Evolutionary conservation across 2,888 invertebrate species (phyloP), one percentile per base, ranked within the genome.

Genomic region (Drosophila testacea): DNA sequence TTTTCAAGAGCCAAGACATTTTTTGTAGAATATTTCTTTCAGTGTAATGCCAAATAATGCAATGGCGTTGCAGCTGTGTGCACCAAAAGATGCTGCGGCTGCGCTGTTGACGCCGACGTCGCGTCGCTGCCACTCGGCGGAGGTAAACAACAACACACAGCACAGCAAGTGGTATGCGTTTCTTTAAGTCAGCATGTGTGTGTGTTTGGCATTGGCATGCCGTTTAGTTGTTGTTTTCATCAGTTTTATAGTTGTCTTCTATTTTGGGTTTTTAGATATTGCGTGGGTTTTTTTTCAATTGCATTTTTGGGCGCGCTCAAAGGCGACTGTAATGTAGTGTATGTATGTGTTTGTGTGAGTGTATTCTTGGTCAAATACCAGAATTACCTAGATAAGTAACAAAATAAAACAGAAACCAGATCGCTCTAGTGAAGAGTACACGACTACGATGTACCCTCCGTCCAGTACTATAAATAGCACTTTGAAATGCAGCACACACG

Each of bases 261-360:
- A 83, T 85, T 88, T 88, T 88, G 77, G 83, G 80, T 85, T 84
- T 79, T 76, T 60, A 56, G 59, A 59, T 82, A 81, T 76, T 88
- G 88, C 74, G 88, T 83, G 83, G 83, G 83, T 83, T 88, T 83
- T 41, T 73, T 81, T 86, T 88, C 86, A 78, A 88, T 83, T 88
- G 86, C 86, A 88, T 88, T 83, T 82, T 82, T 83, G 73, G 75
- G 75, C 63, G 80, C 81, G 83, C 77, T 79, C 60, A 16, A 42
- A 42, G 22, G 10, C 42, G 22, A 42, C 22, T 22, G 9, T 10
- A 22, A 41, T 51, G 13, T 34, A 9, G n/a, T 54, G 41, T 16
- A 9, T 60, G n/a, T 47, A 42, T 47, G 16, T 16, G 32, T 41
- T 22, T 55, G 63, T 68, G 54, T 28, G 47, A 41, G 39, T 55